These are phyloP conservation scores for Allolobophora icterica DNA, from an alignment of 2,888 invertebrate genomes.

Conservation along the genomic window DNA sequence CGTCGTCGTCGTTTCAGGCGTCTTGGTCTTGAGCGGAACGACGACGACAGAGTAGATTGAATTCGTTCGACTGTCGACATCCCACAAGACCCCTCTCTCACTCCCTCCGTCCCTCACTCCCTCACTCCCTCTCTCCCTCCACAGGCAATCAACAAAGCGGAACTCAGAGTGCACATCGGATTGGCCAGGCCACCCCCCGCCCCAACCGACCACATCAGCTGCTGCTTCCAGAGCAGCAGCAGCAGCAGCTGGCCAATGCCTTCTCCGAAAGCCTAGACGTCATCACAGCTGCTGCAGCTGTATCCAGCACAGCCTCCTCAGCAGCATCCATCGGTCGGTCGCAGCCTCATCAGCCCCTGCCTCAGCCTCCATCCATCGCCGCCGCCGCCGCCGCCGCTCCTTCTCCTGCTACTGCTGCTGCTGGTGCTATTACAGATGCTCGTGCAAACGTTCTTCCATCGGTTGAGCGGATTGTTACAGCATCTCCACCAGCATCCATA, in stretches of 20 bases:
- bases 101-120: no score
- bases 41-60: not conserved
- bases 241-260: not conserved
- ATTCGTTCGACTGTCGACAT: not conserved
- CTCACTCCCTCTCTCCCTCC: no score
- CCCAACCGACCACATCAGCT: not conserved
- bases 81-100: not conserved
- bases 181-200: not conserved
- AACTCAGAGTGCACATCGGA: conserved; percentile 11
- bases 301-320: not conserved
- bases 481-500: not conserved
- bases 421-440: conserved; percentile 8
- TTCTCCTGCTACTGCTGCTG: not conserved
- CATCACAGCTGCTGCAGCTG: conserved; percentile 17
- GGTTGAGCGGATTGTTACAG: conserved; percentile 17
- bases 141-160: conserved; percentile 11
- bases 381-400: not conserved
- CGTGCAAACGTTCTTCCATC: not conserved
- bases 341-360: not conserved
- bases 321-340: not conserved
- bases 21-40: no score
- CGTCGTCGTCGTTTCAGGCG: not conserved
- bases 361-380: not conserved
- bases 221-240: no score
- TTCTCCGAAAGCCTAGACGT: not conserved